phyloP scores from a whole-genome alignment of 2,888 invertebrate genomes.

The Pyrochroa serraticornis region DNA sequence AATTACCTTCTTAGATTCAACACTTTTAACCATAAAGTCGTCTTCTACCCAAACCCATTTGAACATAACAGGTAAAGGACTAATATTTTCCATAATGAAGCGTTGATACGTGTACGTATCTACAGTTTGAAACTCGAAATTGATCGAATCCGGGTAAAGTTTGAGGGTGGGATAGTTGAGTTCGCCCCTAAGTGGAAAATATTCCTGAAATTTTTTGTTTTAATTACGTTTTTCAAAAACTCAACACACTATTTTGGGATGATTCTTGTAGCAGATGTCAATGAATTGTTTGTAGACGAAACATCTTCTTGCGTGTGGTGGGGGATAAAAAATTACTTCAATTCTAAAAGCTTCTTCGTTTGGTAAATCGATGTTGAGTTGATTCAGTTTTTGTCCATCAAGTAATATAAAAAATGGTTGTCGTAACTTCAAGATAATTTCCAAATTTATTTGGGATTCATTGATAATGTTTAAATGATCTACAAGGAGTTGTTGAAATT shows the following conservation, averaged over 20 bases:
- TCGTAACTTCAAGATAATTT: constrained; percentile 9
- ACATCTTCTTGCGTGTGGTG: constrained; percentile 40
- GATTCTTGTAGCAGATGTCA: constrained; percentile 52
- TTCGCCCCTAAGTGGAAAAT: constrained; percentile 66
- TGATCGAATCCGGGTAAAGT: constrained; percentile 62
- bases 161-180: constrained; percentile 73
- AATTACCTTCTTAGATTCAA: neutral
- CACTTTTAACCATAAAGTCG: neutral
- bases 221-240: constrained; percentile 1
- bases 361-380: constrained; percentile 9
- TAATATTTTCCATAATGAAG: constrained; percentile 61
- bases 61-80: constrained; percentile 61
- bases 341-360: constrained; percentile 11
- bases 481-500: constrained; percentile 44
- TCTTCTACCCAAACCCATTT: constrained; percentile 44
- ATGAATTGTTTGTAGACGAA: constrained; percentile 43
- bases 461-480: constrained; percentile 65
- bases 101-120: constrained; percentile 57
- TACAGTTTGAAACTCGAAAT: constrained; percentile 67
- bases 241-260: constrained; percentile 54
- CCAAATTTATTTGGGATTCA: constrained; percentile 12
- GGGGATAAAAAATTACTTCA: constrained; percentile 37
- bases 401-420: constrained; percentile 17
- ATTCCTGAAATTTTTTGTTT: constrained; percentile 62
- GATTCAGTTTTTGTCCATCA: constrained; percentile 10